Base-by-base conservation (phyloP, 2,113 vertebrate genomes). In the Turdus rufiventris region DNA sequence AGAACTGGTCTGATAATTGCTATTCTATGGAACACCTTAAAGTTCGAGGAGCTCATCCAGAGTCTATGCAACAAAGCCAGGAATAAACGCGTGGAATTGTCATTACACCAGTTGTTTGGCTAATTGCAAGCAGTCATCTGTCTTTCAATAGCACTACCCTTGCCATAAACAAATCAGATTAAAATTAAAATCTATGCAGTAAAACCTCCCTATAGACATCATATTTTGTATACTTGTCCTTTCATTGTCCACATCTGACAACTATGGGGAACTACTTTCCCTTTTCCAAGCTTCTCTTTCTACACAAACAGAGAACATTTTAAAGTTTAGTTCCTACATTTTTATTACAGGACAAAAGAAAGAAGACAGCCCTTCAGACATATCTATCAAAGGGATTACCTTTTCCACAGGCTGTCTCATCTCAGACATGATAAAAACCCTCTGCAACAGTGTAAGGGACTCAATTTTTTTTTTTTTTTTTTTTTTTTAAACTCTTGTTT, bases 301-400 rank as follows among this genome's bases (percentile, higher is more conserved):
- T 61, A 14, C 31, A 93, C 45, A 76, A 66, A 62, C 11, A 67
- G 9, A 17, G 18, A 95, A 91, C 28, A 79, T 86, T 83, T 72
- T 36, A 33, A 77, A 63, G 72, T 88, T 95, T 12, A 3, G 40
- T 60, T 67, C 40, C n/a, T 45, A 84, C 40, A 34, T 84, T 93
- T 93, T 91, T 84, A 72, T 63, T 89, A 94, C 33, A 75, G 40
- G 45, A 77, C 68, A 50, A 66, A 88, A 65, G 74, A 81, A 79
- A 77, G 62, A 93, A 19, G 31, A 73, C 58, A 94, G 62, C 21
- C 63, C 18, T 6, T 89, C 84, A 94, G 60, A 76, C 77, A 19
- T 66, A 89, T 83, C 77, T 82, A 91, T 93, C 81, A 94, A 89
- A 96, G 56, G 54, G 70, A 95, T 85, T 94, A 94, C 26, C 60